Evolutionary conservation across 2,888 invertebrate species (phyloP), one percentile per base, ranked within the genome.

Genomic region (Sinohyriopsis cumingii): DNA sequence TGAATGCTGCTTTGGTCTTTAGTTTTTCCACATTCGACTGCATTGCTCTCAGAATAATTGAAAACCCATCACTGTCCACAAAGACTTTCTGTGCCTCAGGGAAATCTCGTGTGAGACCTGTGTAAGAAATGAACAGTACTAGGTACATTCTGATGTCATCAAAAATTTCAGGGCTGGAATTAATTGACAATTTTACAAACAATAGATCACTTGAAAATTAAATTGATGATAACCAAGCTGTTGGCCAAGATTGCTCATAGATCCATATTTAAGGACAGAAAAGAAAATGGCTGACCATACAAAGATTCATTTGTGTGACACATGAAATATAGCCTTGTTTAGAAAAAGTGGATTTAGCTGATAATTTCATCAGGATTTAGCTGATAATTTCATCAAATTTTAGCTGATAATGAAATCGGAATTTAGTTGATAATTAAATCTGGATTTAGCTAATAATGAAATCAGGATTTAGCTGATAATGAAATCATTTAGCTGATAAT

Each of bases 1-100:
- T 91, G 90, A 96, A 95, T 18, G 94, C 93, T 0, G 94, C 92
- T 90, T 95, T 96, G 3, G 93, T 93, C 80, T 93, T 91, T 4
- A 94, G 91, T 78, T 93, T 92, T 63, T 92, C 91, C 60, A 93
- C 91, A 0, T 91, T 87, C 24, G 91, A 91, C 71, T 92, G 90
- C 84, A 95, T 91, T 5, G 93, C 92, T 67, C 92, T 91, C 66
- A 93, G 88, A 15, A 96, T 89, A 15, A 92, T 91, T 5, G 92
- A 92, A 76, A 94, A 93, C 0, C 95, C 96, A 79, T 93, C 93
- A 63, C 92, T 91, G 15, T 92, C 88, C 7, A 93, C 88, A 87
- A 96, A 93, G 79, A 92, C 92, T 3, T 91, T 90, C 72, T 93
- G 91, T 0, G 93, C 93, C 5, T 92, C 91, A 59, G 92, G 89